These are phyloP conservation scores for Ladona fulva DNA, from an alignment of 1,140 invertebrate species.

Conservation along the genomic window DNA sequence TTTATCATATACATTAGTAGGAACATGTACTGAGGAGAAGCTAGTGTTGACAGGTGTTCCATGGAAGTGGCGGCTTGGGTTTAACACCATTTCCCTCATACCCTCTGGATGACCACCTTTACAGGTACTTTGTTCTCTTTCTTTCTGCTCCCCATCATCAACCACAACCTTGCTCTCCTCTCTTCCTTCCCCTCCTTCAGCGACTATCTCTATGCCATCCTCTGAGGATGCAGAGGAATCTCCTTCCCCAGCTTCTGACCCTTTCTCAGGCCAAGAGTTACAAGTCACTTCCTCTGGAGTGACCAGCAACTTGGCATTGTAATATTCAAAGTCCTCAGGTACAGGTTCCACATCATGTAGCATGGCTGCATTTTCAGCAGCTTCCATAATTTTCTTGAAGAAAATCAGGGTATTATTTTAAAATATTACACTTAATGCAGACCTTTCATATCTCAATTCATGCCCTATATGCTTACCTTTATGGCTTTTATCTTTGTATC, in stretches of 20 bases:
- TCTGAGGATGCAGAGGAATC: background rate
- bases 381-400: constrained; percentile 63
- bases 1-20: constrained; percentile 89
- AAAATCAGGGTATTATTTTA: background rate
- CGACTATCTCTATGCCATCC: background rate
- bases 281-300: constrained; percentile 36
- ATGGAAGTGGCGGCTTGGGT: constrained; percentile 65
- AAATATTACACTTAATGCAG: constrained; percentile 1
- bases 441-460: background rate
- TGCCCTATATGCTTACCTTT: constrained; percentile 41
- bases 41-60: constrained; percentile 71
- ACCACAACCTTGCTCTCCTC: background rate
- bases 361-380: constrained; percentile 63
- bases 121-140: background rate
- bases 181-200: background rate
- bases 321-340: constrained; percentile 54
- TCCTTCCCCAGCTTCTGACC: background rate
- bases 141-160: background rate
- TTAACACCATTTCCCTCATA: constrained; percentile 47
- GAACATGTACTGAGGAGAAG: constrained; percentile 86
- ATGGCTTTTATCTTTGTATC: constrained; percentile 74
- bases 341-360: constrained; percentile 46
- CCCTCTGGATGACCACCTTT: constrained; percentile 33
- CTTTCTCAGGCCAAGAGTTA: constrained; percentile 21
- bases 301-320: constrained; percentile 63